Evolutionary conservation across 2,888 invertebrate genomes (phyloP).

Genomic region (Chymomyza caudatula): DNA sequence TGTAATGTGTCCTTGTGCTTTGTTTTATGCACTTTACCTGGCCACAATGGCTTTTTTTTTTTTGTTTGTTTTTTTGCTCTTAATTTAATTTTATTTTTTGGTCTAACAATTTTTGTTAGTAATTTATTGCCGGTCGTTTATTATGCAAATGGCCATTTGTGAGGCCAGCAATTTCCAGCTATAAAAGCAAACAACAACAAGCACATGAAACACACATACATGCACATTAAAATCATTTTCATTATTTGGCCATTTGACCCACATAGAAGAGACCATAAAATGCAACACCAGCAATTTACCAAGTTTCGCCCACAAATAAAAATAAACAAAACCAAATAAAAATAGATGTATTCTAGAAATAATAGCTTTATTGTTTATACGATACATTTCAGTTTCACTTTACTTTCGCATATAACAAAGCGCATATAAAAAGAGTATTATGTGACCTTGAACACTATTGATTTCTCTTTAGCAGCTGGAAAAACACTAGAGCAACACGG

Average conservation of each 20-base stretch:
- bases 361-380: constrained; percentile 23
- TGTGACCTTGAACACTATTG: not conserved
- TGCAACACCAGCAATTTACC: constrained; percentile 26
- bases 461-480: not conserved
- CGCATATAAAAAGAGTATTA: too few species aligned
- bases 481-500: constrained; percentile 78
- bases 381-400: not conserved
- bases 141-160: constrained; percentile 56
- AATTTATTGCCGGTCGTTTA: constrained; percentile 55
- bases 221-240: constrained; percentile 53
- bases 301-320: not conserved
- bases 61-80: not conserved
- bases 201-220: constrained; percentile 13
- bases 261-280: constrained; percentile 15
- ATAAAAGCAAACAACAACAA: constrained; percentile 27
- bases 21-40: constrained; percentile 1
- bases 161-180: constrained; percentile 54
- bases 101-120: constrained; percentile 24
- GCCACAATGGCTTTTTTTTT: not conserved
- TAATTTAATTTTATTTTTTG: not conserved
- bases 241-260: constrained; percentile 30
- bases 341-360: constrained; percentile 22
- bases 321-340: not conserved
- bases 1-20: constrained; percentile 33
- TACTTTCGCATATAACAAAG: constrained; percentile 19